A percentile compares a stretch with the other conserved stretches of the same genome.
Evolutionary conservation across 1,140 invertebrate species (phyloP).

Genomic region (Phthorimaea operculella): DNA sequence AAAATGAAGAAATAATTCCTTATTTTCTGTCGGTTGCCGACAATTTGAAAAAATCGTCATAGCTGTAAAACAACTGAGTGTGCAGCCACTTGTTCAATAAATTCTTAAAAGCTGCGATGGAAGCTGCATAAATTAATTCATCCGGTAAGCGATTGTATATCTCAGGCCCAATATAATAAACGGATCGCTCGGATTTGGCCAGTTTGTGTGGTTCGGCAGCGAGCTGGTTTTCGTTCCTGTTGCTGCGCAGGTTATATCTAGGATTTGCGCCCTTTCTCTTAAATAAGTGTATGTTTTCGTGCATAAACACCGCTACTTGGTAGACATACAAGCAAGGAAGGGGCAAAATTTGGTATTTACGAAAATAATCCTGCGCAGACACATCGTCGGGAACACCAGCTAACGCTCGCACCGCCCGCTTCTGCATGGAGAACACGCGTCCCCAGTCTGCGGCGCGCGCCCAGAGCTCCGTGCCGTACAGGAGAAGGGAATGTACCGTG

Average conservation of each 20-base stretch:
- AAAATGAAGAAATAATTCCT: too few species aligned
- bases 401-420: not conserved
- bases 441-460: conserved; percentile 2
- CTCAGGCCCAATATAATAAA: too few species aligned
- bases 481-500: not conserved
- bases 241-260: not conserved
- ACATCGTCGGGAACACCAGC: conserved; percentile 3
- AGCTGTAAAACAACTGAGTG: too few species aligned
- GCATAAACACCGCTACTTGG: not conserved
- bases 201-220: not conserved
- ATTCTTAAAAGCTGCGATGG: too few species aligned
- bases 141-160: too few species aligned
- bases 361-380: not conserved
- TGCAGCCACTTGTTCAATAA: too few species aligned
- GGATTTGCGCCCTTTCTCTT: not conserved
- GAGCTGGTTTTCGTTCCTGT: not conserved
- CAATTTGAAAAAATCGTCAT: too few species aligned
- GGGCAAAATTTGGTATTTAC: not conserved
- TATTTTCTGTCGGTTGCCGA: too few species aligned
- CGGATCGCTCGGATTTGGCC: not conserved
- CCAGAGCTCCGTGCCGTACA: conserved; percentile 4
- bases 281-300: not conserved
- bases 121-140: too few species aligned
- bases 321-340: not conserved
- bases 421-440: not conserved